Evolutionary conservation across 2,888 invertebrate species (phyloP).

Genomic region (Ditylenchus weischeri): DNA sequence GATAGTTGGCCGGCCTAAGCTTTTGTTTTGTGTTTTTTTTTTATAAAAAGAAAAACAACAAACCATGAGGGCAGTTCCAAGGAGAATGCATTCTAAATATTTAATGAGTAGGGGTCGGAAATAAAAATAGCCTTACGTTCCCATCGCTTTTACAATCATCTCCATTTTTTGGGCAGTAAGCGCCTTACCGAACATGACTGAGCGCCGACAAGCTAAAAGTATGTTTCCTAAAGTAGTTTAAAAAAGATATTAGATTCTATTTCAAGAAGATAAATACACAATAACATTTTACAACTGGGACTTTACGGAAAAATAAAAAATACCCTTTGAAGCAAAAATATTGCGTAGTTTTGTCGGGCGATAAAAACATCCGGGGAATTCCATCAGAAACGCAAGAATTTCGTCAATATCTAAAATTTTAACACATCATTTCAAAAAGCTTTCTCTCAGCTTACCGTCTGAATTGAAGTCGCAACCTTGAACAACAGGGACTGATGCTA

Average conservation of each 20-base stretch:
- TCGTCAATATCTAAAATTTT: constrained; percentile 75
- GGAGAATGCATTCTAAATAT: constrained; percentile 56
- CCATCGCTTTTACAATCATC: background rate
- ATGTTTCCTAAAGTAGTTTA: background rate
- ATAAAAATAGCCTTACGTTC: constrained; percentile 18
- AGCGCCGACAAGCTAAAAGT: constrained; percentile 78
- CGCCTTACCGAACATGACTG: constrained; percentile 92
- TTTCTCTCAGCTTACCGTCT: constrained; percentile 31
- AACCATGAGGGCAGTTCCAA: constrained; percentile 86
- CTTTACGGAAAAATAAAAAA: too few relatives aligned
- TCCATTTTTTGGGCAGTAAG: constrained; percentile 78
- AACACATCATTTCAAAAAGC: constrained; percentile 11
- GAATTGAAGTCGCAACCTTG: constrained; percentile 81
- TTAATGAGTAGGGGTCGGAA: constrained; percentile 15
- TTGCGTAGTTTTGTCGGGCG: constrained; percentile 70
- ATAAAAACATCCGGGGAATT: constrained; percentile 59
- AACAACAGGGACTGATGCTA: constrained; percentile 81
- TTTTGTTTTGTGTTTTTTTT: too few relatives aligned
- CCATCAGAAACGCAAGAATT: constrained; percentile 78
- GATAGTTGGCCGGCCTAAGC: constrained; percentile 83
- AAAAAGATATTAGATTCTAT: too few relatives aligned
- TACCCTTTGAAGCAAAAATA: constrained; percentile 78
- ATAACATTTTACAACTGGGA: background rate
- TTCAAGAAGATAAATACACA: too few relatives aligned
- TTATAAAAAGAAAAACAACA: too few relatives aligned